Evolutionary conservation across 2,113 vertebrate species (phyloP).

Genomic region (Nesoenas mayeri): DNA sequence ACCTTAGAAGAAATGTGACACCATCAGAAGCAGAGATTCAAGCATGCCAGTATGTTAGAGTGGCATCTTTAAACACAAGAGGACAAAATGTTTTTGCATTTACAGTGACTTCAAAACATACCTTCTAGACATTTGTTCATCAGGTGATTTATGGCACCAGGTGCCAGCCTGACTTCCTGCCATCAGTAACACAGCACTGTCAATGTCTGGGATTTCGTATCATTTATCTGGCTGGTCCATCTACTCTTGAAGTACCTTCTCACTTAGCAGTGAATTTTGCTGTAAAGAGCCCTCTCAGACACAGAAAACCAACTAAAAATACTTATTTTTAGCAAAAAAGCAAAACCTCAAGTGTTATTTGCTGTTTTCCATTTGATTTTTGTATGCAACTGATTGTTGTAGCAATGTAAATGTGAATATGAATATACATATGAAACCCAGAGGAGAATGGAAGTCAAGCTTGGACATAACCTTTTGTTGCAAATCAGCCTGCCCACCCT

Average conservation of each 20-base stretch:
- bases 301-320: neutral
- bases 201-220: neutral
- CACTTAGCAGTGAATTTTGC: neutral
- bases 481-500: neutral
- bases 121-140: neutral
- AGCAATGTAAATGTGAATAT: neutral
- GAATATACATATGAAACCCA: neutral
- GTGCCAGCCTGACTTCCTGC: neutral
- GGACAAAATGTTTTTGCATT: neutral
- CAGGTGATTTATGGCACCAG: neutral
- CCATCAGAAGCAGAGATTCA: neutral
- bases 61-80: fast-evolving
- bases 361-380: neutral
- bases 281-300: neutral
- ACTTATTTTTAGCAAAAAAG: too few species aligned
- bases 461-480: neutral
- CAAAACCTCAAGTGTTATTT: neutral
- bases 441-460: neutral
- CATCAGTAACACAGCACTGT: neutral
- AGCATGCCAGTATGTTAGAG: neutral
- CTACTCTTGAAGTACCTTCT: neutral
- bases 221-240: neutral
- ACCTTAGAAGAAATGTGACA: neutral
- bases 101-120: neutral
- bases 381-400: neutral